Base-by-base conservation (phyloP, 2,888 invertebrate species). In the Hetaerina titia region DNA sequence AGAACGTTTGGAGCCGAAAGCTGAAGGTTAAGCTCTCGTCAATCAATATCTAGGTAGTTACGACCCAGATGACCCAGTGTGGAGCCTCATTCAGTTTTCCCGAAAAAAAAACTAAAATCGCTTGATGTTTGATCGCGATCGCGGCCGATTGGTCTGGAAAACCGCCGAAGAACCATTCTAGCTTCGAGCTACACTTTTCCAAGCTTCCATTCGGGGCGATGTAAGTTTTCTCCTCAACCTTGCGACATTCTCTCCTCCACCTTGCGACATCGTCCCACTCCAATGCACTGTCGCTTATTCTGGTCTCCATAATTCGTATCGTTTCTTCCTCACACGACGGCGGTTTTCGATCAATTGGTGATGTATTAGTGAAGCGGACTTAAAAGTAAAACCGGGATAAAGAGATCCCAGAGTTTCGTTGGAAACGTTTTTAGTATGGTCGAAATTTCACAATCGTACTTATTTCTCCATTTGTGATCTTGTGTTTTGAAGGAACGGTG, bases 51-150 rank as follows among this genome's bases (percentile, higher is more conserved):
- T 45, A 90, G 90, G 90, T 90, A 90, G 90, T 90, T 90, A 22
- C 64, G 90, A 90, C 90, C 90, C 90, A 69, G 90, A 90, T 90
- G 90, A 90, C 90, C 90, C 90, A 90, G 90, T 64, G 90, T 60
- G n/a, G 90, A 58, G 60, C 57, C 88, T 88, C 19, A 60, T 90
- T 63, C 90, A 19, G 60, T 31, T 90, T n/a, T 0, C 45, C 13
- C 90, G 90, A 31, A 69, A 69, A n/a, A 2, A 69, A 22, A n/a
- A 2, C n/a, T 69, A n/a, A 13, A 69, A 69, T 69, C n/a, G 69
- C 22, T 22, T n/a, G 69, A 69, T 69, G 69, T 9, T n/a, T 69
- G 69, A 69, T 69, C 69, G n/a, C 69, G n/a, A n/a, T 69, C 69
- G 69, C 69, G 69, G 69, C 9, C 69, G 69, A 69, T 22, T 69